Percentiles rank a stretch among this genome's conserved stretches.
Evolutionary conservation across 2,113 vertebrate species (phyloP).

Genomic region (Macheiramphus alcinus): DNA sequence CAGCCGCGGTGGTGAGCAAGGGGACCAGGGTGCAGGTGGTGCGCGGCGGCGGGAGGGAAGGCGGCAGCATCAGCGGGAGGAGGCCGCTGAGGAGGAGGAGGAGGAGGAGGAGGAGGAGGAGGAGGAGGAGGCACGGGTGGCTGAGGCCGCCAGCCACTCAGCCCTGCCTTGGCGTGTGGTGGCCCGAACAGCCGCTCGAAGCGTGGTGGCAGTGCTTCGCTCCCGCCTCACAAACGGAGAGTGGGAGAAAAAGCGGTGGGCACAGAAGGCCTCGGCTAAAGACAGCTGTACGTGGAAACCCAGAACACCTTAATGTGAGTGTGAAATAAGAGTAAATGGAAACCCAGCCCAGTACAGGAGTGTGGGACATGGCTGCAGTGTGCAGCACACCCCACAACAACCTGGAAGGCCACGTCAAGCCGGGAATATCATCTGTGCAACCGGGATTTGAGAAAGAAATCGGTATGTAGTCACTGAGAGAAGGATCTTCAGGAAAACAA

Average conservation of each 20-base stretch:
- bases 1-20: rapidly evolving
- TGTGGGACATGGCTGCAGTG: rapidly evolving
- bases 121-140: rapidly evolving
- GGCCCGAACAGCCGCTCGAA: rapidly evolving
- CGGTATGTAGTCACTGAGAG: neutral
- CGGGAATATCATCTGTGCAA: neutral
- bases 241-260: neutral
- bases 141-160: rapidly evolving
- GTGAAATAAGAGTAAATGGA: neutral
- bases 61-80: neutral
- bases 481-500: neutral
- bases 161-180: rapidly evolving
- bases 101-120: neutral
- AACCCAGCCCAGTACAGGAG: neutral
- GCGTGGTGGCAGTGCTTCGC: neutral
- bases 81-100: neutral
- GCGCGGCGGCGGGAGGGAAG: rapidly evolving
- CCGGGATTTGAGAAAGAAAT: neutral
- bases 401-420: neutral
- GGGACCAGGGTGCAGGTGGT: rapidly evolving
- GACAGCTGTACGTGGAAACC: neutral
- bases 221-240: neutral
- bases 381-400: neutral
- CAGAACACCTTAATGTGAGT: neutral
- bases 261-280: neutral